A percentile compares a stretch with the other conserved stretches of the same genome.
These are phyloP conservation scores for Pissodes strobi DNA, from an alignment of 1,140 invertebrate genomes.

Conservation along the genomic window DNA sequence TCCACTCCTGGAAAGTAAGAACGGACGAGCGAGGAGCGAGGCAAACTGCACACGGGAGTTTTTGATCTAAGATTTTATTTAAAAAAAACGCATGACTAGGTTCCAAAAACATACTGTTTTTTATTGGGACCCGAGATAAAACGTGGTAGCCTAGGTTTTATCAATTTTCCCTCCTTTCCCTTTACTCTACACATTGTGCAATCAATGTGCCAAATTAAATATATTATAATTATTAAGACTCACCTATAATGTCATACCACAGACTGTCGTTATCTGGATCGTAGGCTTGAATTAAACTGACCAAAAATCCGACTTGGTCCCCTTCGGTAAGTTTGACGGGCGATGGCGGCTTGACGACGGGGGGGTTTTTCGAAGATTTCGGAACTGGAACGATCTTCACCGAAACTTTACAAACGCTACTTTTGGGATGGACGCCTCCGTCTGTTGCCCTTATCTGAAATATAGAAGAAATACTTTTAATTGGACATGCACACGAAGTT, in stretches of 20 bases:
- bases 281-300: slow-evolving; percentile 77
- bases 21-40: too few species aligned
- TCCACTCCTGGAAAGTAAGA: too few species aligned
- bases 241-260: slow-evolving; percentile 89
- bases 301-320: slow-evolving; percentile 80
- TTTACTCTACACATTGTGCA: too few species aligned
- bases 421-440: slow-evolving; percentile 70
- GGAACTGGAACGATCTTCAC: slow-evolving; percentile 67
- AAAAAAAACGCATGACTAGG: too few species aligned
- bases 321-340: slow-evolving; percentile 79
- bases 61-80: too few species aligned
- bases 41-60: too few species aligned
- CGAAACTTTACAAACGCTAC: slow-evolving; percentile 71
- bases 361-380: slow-evolving; percentile 65
- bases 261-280: slow-evolving; percentile 84
- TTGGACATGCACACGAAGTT: too few species aligned
- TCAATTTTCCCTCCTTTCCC: too few species aligned
- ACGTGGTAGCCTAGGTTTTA: too few species aligned
- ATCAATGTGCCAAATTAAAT: too few species aligned
- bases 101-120: too few species aligned
- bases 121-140: too few species aligned
- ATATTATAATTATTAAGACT: slow-evolving; percentile 55
- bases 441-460: slow-evolving; percentile 79
- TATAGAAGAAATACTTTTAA: neutral
- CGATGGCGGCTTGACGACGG: slow-evolving; percentile 65